phyloP scores from a whole-genome alignment of 2,113 vertebrate genomes.

The Phalacrocorax brasilianus region DNA sequence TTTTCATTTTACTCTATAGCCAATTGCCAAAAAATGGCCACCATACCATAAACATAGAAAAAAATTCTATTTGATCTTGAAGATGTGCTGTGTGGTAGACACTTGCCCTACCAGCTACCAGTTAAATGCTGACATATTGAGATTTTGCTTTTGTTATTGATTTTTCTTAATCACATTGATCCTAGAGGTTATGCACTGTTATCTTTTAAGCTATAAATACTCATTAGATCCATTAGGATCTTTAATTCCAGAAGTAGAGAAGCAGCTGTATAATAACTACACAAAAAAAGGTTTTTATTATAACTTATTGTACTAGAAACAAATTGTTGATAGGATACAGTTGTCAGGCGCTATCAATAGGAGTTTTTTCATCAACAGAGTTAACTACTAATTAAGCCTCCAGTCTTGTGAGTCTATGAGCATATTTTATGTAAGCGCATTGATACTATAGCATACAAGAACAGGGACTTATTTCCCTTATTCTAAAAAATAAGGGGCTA shows the following conservation, averaged over 20 bases:
- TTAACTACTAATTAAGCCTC: conserved; percentile 1
- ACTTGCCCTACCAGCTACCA: not conserved
- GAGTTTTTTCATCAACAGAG: not conserved
- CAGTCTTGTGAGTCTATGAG: not conserved
- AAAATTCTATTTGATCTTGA: not conserved
- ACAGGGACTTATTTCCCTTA: not conserved
- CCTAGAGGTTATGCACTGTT: conserved; percentile 6
- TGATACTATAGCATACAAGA: not conserved
- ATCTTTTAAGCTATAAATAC: conserved; percentile 47
- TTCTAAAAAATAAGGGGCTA: not conserved
- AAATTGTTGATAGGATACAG: not conserved
- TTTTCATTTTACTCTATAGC: not conserved
- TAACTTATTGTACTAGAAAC: not conserved
- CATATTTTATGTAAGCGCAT: not conserved
- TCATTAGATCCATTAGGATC: conserved; percentile 2
- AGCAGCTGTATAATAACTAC: not conserved
- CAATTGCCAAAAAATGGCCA: not conserved
- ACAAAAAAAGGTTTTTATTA: not conserved
- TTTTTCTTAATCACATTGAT: conserved; percentile 64
- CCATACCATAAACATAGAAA: not conserved
- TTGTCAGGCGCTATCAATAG: not conserved
- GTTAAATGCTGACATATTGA: conserved; percentile 14
- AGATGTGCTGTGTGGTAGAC: not conserved
- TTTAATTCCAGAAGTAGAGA: not conserved
- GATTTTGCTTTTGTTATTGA: conserved; percentile 54